Conservation (phyloP, 1,140 invertebrate genomes). For the Xylocopa sonorina region DNA sequence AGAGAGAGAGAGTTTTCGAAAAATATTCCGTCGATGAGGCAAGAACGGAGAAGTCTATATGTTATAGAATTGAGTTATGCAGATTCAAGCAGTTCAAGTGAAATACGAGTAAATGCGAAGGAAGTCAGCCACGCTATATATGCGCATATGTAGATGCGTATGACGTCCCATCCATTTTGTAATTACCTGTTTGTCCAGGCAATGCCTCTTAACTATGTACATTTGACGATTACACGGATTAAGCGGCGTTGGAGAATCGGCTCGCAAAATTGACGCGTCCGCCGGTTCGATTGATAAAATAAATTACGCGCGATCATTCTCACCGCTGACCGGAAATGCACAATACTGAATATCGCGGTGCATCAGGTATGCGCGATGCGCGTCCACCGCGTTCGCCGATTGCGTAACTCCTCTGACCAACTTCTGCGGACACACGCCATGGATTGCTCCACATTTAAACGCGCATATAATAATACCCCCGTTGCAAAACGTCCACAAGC, state of each 20-base stretch:
- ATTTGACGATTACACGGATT: too few relatives aligned
- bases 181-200: too few relatives aligned
- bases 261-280: neutral
- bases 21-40: too few relatives aligned
- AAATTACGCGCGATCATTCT: neutral
- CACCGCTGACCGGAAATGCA: neutral
- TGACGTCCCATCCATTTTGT: too few relatives aligned
- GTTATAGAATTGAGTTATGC: too few relatives aligned
- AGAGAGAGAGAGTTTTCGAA: too few relatives aligned
- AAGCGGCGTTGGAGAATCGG: neutral
- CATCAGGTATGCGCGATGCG: conserved; percentile 13
- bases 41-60: too few relatives aligned
- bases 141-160: too few relatives aligned
- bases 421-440: conserved; percentile 27
- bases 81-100: too few relatives aligned
- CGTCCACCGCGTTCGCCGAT: neutral
- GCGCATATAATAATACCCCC: neutral
- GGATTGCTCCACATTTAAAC: conserved; percentile 20
- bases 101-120: too few relatives aligned
- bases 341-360: conserved; percentile 25
- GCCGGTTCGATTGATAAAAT: neutral
- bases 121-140: too few relatives aligned
- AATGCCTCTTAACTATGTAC: too few relatives aligned
- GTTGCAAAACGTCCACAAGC: neutral
- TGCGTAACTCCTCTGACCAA: neutral